phyloP scores from a whole-genome alignment of 2,113 vertebrate species.

The Willisornis vidua region DNA sequence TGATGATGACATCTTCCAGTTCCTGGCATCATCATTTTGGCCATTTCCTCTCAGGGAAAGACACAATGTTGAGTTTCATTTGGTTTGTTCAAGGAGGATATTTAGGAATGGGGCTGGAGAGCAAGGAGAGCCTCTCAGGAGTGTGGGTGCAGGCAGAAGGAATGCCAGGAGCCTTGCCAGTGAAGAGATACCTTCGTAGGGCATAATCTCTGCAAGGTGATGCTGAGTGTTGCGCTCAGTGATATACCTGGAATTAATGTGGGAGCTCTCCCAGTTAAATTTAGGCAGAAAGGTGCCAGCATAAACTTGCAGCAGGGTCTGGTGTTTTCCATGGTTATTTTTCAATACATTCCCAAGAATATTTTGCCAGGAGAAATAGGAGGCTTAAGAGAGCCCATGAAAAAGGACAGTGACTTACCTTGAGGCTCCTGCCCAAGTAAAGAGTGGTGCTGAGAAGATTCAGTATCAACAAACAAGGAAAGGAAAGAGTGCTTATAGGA shows the following conservation, averaged over 20 bases:
- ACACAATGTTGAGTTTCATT: background rate
- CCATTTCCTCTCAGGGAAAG: background rate
- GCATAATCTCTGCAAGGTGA: background rate
- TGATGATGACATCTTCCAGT: background rate
- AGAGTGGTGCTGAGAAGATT: background rate
- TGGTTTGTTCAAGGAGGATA: background rate
- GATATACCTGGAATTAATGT: background rate
- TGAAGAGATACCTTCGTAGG: background rate
- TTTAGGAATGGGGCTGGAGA: background rate
- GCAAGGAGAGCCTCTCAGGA: background rate
- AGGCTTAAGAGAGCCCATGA: background rate
- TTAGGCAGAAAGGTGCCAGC: background rate
- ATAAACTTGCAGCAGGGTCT: background rate
- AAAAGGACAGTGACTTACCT: background rate
- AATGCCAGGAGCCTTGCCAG: background rate
- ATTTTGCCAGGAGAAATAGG: background rate
- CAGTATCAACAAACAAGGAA: background rate
- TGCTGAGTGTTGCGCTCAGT: background rate
- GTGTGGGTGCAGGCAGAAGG: background rate
- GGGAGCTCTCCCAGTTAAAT: background rate
- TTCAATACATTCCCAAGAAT: background rate
- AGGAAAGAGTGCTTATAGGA: background rate
- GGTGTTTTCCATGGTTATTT: background rate
- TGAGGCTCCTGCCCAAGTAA: background rate
- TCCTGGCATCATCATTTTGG: background rate